A percentile compares a stretch with the other conserved stretches of the same genome.
Conservation (phyloP, 1,140 invertebrate genomes). For the Tachypleus tridentatus region DNA sequence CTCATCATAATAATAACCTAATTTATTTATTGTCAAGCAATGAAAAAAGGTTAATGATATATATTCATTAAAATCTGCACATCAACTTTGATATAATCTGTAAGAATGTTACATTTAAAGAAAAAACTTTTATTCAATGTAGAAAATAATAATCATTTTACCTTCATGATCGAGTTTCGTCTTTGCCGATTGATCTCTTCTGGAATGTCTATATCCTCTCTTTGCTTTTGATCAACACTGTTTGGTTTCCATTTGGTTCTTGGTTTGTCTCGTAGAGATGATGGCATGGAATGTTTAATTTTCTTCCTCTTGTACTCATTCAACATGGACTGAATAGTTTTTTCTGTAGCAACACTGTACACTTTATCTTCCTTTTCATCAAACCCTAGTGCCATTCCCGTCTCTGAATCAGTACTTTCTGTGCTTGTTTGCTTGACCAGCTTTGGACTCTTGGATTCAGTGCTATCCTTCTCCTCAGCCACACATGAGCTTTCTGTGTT, state of each 20-base stretch:
- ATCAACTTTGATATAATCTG: too few species aligned
- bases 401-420: slow-evolving; percentile 23
- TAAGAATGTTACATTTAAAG: too few species aligned
- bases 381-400: neutral
- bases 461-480: slow-evolving; percentile 6
- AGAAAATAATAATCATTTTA: slow-evolving; percentile 27
- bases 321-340: slow-evolving; percentile 41
- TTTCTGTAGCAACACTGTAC: slow-evolving; percentile 39
- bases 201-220: slow-evolving; percentile 23
- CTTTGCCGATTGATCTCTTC: slow-evolving; percentile 43
- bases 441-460: slow-evolving; percentile 23
- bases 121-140: too few species aligned
- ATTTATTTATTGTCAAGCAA: too few species aligned
- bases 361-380: slow-evolving; percentile 32
- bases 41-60: too few species aligned
- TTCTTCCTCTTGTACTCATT: slow-evolving; percentile 49
- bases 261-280: slow-evolving; percentile 22
- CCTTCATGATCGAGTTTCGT: slow-evolving; percentile 62
- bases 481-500: slow-evolving; percentile 13
- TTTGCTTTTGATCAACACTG: slow-evolving; percentile 20
- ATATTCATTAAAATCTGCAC: too few species aligned
- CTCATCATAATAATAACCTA: too few species aligned
- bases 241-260: slow-evolving; percentile 27
- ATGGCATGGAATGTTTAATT: slow-evolving; percentile 42
- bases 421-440: slow-evolving; percentile 7